A percentile compares a stretch with the other conserved stretches of the same genome.
Conservation (phyloP, 2,113 vertebrate species). For the Cyanocitta stelleri region DNA sequence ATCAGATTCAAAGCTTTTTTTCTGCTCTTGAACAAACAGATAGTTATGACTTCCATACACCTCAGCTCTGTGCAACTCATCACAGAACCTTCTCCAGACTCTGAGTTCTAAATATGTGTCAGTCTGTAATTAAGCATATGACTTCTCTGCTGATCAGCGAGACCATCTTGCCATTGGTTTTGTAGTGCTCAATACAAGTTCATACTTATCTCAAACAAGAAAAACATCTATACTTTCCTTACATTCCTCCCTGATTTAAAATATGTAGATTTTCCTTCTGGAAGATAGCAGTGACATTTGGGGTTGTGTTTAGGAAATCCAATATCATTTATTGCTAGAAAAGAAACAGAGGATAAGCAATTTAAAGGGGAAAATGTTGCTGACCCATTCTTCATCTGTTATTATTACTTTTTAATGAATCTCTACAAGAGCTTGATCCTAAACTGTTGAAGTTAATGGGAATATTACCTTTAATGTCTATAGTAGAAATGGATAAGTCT, state of each 20-base stretch:
- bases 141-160: background rate
- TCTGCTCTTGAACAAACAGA: background rate
- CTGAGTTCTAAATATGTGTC: background rate
- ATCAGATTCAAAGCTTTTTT: background rate
- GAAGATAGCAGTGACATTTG: background rate
- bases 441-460: background rate
- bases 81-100: background rate
- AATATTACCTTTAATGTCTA: background rate
- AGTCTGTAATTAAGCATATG: background rate
- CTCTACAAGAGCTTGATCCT: background rate
- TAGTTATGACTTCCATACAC: background rate
- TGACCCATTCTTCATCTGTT: background rate
- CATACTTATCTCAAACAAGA: background rate
- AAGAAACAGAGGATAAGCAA: background rate
- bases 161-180: background rate
- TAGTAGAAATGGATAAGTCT: background rate
- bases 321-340: background rate
- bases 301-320: background rate
- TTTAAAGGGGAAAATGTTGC: background rate
- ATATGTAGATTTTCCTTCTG: background rate
- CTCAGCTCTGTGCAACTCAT: background rate
- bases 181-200: background rate
- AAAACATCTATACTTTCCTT: background rate
- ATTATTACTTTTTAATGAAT: conserved; percentile 41
- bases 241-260: background rate